Conservation (phyloP, 2,888 invertebrate genomes). For the Cataglyphis rosenhaueri region DNA sequence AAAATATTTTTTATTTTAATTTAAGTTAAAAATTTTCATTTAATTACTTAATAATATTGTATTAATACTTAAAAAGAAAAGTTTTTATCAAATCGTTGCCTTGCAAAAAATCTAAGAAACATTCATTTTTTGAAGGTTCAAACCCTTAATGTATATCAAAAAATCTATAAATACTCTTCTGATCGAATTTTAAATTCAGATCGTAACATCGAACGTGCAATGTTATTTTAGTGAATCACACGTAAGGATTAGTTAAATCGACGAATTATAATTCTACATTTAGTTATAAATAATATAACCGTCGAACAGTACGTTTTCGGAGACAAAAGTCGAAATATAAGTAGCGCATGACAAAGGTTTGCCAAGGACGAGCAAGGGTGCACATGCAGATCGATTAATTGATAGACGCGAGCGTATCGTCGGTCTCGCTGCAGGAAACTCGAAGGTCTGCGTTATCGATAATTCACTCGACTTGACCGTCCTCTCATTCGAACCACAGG, state of each 20-base stretch:
- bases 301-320: neutral
- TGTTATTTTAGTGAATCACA: neutral
- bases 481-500: slow-evolving; percentile 59
- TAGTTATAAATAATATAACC: neutral
- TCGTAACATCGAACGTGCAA: neutral
- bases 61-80: too few species aligned
- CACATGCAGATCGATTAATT: slow-evolving; percentile 81
- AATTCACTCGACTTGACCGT: slow-evolving; percentile 82
- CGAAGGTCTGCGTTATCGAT: slow-evolving; percentile 82
- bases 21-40: too few species aligned
- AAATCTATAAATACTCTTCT: neutral
- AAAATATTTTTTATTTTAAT: too few species aligned
- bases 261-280: neutral
- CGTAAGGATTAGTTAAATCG: neutral
- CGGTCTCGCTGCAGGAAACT: slow-evolving; percentile 71
- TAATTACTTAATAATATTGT: too few species aligned
- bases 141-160: neutral
- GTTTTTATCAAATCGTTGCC: too few species aligned
- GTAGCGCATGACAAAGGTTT: slow-evolving; percentile 28
- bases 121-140: too few species aligned
- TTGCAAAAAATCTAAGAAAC: too few species aligned
- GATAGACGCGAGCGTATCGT: slow-evolving; percentile 79
- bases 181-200: neutral
- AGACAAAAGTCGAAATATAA: neutral
- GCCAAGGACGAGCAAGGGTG: slow-evolving; percentile 56